Base-by-base conservation (phyloP, 2,888 invertebrate species). In the Monochamus alternatus region DNA sequence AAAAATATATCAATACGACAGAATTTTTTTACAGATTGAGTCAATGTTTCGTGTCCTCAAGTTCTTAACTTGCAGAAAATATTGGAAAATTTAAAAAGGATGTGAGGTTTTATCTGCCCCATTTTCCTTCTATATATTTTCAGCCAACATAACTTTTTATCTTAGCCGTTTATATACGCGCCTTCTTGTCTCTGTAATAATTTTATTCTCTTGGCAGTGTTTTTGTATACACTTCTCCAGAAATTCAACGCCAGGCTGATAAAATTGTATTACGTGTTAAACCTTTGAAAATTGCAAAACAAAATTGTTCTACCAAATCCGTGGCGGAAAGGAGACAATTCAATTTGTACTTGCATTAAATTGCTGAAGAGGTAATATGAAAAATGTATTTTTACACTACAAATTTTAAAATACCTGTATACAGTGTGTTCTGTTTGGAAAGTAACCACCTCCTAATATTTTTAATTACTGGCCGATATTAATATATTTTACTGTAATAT, bases 341-440 rank as follows among this genome's bases (percentile, higher is more conserved):
- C 14, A 22, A 14, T 68, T 65, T 62, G 12, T 60, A 14, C 62
- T 65, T 62, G 12, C 51, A 52, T 67, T 66, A n/a, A 52, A 30
- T 38, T 38, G 38, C 38, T 38, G 38, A 38, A 38, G 7, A 7
- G 7, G 38, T 5, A 38, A 38, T 38, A 7, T 38, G 7, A 38
- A 38, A 38, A 1, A 38, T 38, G 7, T 38, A 38, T 38, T 22
- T 22, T 38, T 38, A 38, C 7, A 5, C 5, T 38, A 38, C 38
- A 7, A 0, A 38, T 38, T 38, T 38, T 38, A 38, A 38, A 38
- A 38, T 38, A 7, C 7, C 0, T 38, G 38, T 38, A 2, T 22
- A 22, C 22, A 22, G 22, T 22, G 22, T 22, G 22, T 22, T 22
- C 22, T 22, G 1, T 1, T 22, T 1, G 22, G 22, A 22, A 22